Evolutionary conservation across 2,113 vertebrate genomes (phyloP).

Genomic region (Megaceryle maxima): DNA sequence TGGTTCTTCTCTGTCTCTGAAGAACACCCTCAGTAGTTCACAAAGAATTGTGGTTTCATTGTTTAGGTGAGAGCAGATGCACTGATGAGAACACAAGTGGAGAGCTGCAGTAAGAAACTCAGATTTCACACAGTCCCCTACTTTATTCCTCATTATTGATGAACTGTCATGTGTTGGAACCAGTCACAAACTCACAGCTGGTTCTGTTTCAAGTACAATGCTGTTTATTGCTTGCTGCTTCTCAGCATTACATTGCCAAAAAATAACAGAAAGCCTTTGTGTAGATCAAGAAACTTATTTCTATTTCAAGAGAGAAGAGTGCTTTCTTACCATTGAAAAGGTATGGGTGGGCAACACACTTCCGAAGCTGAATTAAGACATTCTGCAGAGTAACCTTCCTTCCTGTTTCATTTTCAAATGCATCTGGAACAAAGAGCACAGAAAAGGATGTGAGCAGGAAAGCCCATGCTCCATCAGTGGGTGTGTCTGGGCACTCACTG

Average conservation of each 20-base stretch:
- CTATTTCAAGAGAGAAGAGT: background rate
- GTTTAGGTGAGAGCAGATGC: background rate
- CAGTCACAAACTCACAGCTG: background rate
- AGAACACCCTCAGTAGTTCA: background rate
- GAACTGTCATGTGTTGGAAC: background rate
- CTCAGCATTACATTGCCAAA: background rate
- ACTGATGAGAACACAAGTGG: background rate
- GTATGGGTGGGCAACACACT: slow-evolving; percentile 92
- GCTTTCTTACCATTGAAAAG: slow-evolving; percentile 86
- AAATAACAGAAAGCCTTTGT: background rate
- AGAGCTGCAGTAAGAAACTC: background rate
- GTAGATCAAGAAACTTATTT: background rate
- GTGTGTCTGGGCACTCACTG: background rate
- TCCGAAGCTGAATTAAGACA: slow-evolving; percentile 88
- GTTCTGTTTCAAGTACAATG: background rate
- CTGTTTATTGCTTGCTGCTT: background rate
- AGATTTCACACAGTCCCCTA: background rate
- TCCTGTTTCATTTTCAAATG: slow-evolving; percentile 81
- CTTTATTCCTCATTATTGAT: background rate
- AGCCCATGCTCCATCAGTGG: background rate
- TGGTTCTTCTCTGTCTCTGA: background rate
- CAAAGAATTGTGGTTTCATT: background rate
- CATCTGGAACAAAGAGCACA: slow-evolving; percentile 74
- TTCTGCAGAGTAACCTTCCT: slow-evolving; percentile 86
- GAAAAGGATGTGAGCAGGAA: background rate